phyloP scores from a whole-genome alignment of 2,888 invertebrate species.

The Minunthozetes semirufus region DNA sequence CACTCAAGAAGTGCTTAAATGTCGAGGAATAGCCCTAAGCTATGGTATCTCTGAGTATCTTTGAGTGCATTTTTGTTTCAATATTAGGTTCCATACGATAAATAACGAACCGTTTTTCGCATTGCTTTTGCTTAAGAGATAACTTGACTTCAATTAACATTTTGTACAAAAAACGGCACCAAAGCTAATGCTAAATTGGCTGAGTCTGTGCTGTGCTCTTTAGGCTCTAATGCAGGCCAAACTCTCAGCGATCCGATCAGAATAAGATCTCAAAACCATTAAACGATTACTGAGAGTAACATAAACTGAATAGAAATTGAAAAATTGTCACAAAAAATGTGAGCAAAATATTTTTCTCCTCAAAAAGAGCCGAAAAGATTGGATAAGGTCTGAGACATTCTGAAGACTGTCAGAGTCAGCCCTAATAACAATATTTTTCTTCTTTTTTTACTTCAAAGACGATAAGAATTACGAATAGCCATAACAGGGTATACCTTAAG shows the following conservation, averaged over 20 bases:
- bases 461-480: background rate
- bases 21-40: conserved; percentile 3
- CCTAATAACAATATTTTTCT: background rate
- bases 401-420: background rate
- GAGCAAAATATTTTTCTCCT: background rate
- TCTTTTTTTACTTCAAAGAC: background rate
- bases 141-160: conserved; percentile 1
- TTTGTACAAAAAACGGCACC: background rate
- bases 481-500: background rate
- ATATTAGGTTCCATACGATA: background rate
- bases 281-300: background rate
- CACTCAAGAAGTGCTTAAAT: conserved; percentile 1
- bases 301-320: background rate
- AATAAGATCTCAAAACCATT: background rate
- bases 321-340: background rate
- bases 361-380: background rate
- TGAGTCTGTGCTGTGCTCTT: background rate
- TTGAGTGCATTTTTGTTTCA: background rate
- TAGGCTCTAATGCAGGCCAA: background rate
- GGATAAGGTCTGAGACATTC: too few relatives aligned
- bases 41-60: background rate
- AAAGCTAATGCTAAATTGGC: background rate
- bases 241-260: background rate
- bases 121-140: background rate
- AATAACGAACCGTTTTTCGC: background rate